Evolutionary conservation across 2,888 invertebrate genomes (phyloP).

Genomic region (Eristalis arbustorum): DNA sequence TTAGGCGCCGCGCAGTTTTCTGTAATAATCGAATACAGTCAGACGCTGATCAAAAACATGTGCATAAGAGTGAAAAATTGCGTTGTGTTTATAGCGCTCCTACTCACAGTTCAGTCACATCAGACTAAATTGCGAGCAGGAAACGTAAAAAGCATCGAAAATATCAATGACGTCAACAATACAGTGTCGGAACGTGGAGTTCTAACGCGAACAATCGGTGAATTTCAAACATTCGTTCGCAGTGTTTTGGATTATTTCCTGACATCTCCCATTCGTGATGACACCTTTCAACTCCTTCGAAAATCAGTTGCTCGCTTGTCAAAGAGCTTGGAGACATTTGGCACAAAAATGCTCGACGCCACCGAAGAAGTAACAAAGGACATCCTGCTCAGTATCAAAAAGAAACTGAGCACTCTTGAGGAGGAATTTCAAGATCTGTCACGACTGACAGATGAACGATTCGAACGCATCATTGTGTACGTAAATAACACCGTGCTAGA

Average conservation of each 20-base stretch:
- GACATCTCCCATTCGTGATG: constrained; percentile 46
- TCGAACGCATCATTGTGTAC: constrained; percentile 71
- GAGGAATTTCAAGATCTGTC: constrained; percentile 71
- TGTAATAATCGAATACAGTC: constrained; percentile 36
- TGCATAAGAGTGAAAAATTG: constrained; percentile 25
- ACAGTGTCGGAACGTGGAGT: background rate
- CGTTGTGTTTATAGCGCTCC: constrained; percentile 25
- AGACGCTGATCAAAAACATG: constrained; percentile 33
- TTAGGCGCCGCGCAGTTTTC: constrained; percentile 47
- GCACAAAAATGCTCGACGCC: constrained; percentile 65
- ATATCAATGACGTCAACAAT: background rate
- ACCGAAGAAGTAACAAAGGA: constrained; percentile 65
- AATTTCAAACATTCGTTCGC: constrained; percentile 32
- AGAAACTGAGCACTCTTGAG: constrained; percentile 67
- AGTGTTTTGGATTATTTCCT: constrained; percentile 32
- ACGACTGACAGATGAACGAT: constrained; percentile 71
- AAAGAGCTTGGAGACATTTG: constrained; percentile 65
- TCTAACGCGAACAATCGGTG: constrained; percentile 33
- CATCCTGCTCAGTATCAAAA: constrained; percentile 64
- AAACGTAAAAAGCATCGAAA: background rate
- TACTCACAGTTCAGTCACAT: background rate
- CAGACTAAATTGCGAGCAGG: background rate
- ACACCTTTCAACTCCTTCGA: constrained; percentile 61
- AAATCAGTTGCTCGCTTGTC: constrained; percentile 67
- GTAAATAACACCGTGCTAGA: constrained; percentile 74